Evolutionary conservation across 2,113 vertebrate genomes (phyloP).

Genomic region (Perognathus longimembris): DNA sequence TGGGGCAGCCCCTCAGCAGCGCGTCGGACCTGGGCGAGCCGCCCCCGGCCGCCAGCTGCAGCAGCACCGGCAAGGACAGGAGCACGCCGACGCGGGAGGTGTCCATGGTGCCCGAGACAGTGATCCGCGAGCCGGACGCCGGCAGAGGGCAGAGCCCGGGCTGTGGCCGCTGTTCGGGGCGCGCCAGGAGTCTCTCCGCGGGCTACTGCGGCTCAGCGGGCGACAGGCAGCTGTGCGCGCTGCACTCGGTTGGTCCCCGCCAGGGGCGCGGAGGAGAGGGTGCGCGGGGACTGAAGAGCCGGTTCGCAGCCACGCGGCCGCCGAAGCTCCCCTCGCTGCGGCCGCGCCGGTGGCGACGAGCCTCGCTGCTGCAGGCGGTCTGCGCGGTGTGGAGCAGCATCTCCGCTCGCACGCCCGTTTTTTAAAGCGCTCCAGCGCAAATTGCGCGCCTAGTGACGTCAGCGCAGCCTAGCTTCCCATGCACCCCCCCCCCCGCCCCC

Average conservation of each 20-base stretch:
- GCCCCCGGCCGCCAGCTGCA: conserved; percentile 66
- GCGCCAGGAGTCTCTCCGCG: not conserved
- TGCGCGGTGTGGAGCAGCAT: conserved; percentile 82
- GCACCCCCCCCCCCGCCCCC: conserved; percentile 63
- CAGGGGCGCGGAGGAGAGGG: not conserved
- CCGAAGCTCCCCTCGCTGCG: not conserved
- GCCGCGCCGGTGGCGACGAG: conserved; percentile 27
- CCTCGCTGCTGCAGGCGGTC: conserved; percentile 68
- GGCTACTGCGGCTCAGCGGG: not conserved
- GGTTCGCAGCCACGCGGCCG: not conserved
- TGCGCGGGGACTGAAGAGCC: not conserved
- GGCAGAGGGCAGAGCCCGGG: not conserved
- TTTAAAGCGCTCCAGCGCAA: conserved; percentile 86
- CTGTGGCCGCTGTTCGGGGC: not conserved
- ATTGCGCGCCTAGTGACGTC: conserved; percentile 87
- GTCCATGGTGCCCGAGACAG: conserved; percentile 83
- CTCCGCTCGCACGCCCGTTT: conserved; percentile 82
- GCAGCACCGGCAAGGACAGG: conserved; percentile 68
- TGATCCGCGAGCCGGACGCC: not conserved
- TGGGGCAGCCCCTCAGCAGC: conserved; percentile 84
- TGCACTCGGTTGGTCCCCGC: not conserved
- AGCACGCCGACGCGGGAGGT: conserved; percentile 62
- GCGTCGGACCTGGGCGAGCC: conserved; percentile 50
- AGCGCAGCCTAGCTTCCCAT: conserved; percentile 80
- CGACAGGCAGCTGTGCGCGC: not conserved